Evolutionary conservation across 1,140 invertebrate species (phyloP), one percentile per base, ranked within the genome.

Genomic region (Tetranychus urticae): DNA sequence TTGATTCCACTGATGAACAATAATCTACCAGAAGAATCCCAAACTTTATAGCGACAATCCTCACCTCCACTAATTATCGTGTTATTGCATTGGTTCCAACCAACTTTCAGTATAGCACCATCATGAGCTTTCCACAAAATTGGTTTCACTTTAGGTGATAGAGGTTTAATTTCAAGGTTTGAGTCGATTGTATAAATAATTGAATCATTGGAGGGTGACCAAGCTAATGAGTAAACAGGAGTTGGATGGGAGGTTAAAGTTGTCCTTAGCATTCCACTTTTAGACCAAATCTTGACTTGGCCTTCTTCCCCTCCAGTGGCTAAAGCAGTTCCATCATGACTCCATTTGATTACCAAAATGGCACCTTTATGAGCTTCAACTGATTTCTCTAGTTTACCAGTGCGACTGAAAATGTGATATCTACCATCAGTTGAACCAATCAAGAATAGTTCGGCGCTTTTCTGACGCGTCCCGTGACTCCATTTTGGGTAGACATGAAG

Each of bases 101-200:
- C 82, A 1, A 89, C 76, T 59, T 82, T 82, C 31, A 97, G 73
- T 64, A 97, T 83, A 2, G 97, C 69, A 7, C 86, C 88, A 66
- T 97, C 91, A 72, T 98, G 93, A 33, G 87, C 93, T 72, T 88
- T 88, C 90, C 93, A 97, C 86, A 92, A 70, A 35, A 78, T 79
- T 1, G 86, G 77, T 72, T 92, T 93, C 14, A 82, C 81, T 68
- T 86, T 92, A 0, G 88, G 83, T 66, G 87, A 85, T 42, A 97
- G 72, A 10, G 89, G 82, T 74, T 96, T 96, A 52, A 97, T 84
- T 8, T 88, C 78, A 23, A 97, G 76, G 67, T 80, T 79, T 65
- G 82, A 81, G 7, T 84, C 86, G 68, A 83, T 82, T 0, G 86
- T 84, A 67, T 92, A 90, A 3, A 91, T 75, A 57, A 98, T 81